Evolutionary conservation across 2,888 invertebrate species (phyloP).

Genomic region (Tyria jacobaeae): DNA sequence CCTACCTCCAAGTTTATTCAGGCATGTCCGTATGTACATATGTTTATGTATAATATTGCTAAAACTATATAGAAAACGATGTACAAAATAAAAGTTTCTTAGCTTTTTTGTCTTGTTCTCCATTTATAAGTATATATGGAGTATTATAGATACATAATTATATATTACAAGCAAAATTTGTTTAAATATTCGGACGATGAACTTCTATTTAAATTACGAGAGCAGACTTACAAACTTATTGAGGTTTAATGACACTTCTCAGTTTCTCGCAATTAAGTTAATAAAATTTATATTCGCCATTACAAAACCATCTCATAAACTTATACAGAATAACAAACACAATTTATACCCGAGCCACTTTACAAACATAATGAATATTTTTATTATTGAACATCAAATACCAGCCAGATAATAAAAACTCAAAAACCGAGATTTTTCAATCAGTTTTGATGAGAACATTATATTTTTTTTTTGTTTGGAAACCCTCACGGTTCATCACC

Average conservation of each 20-base stretch:
- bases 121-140: too few species aligned
- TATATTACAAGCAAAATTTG: too few species aligned
- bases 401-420: conserved; percentile 38
- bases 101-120: too few species aligned
- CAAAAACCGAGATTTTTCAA: conserved; percentile 41
- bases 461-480: too few species aligned
- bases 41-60: too few species aligned
- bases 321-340: conserved; percentile 22
- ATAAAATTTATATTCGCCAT: conserved; percentile 7
- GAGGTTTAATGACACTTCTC: background rate
- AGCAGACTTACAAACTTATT: background rate
- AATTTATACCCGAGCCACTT: conserved; percentile 32
- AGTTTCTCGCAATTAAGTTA: background rate
- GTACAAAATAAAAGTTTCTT: too few species aligned
- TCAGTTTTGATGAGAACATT: conserved; percentile 24
- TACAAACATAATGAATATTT: conserved; percentile 39
- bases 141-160: too few species aligned
- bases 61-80: too few species aligned
- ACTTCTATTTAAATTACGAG: background rate
- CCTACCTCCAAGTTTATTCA: too few species aligned
- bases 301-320: conserved; percentile 14
- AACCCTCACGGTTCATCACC: too few species aligned
- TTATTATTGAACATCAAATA: conserved; percentile 47
- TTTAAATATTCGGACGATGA: too few species aligned
- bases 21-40: too few species aligned